phyloP scores from a whole-genome alignment of 2,888 invertebrate species.

The Micoletzkya japonica region DNA sequence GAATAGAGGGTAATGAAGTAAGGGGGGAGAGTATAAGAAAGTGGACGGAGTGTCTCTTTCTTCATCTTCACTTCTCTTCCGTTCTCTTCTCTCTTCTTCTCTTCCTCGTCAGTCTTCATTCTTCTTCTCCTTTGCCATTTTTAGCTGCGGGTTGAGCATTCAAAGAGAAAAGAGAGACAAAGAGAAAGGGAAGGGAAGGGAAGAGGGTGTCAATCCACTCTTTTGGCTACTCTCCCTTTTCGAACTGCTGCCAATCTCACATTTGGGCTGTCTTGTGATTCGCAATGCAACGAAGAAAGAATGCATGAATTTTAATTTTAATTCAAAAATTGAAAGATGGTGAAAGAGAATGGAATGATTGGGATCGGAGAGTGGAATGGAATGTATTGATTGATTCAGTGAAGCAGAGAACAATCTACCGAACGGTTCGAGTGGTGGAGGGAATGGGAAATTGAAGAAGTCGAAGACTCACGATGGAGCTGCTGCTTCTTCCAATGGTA shows the following conservation, averaged over 20 bases:
- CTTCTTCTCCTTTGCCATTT: not conserved
- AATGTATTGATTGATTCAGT: not conserved
- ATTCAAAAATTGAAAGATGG: not conserved
- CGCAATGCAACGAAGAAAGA: too few species aligned
- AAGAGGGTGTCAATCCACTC: too few species aligned
- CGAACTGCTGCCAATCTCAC: too few species aligned
- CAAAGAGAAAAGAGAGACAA: too few species aligned
- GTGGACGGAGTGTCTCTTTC: not conserved
- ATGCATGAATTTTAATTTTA: too few species aligned
- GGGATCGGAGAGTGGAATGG: not conserved
- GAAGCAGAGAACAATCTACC: constrained; percentile 27
- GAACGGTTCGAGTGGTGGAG: constrained; percentile 3
- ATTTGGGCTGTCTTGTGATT: too few species aligned
- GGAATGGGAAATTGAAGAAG: constrained; percentile 24
- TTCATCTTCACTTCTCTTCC: not conserved
- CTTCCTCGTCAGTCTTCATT: not conserved
- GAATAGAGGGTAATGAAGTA: too few species aligned
- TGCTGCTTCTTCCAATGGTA: too few species aligned
- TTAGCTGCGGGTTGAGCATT: too few species aligned
- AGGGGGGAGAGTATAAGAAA: not conserved
- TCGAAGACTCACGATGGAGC: constrained; percentile 28
- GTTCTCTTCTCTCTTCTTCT: not conserved
- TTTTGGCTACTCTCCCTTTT: too few species aligned
- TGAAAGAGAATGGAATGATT: not conserved
- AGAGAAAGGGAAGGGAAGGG: too few species aligned